Evolutionary conservation across 1,140 invertebrate species (phyloP).

Genomic region (Hypothenemus hampei): DNA sequence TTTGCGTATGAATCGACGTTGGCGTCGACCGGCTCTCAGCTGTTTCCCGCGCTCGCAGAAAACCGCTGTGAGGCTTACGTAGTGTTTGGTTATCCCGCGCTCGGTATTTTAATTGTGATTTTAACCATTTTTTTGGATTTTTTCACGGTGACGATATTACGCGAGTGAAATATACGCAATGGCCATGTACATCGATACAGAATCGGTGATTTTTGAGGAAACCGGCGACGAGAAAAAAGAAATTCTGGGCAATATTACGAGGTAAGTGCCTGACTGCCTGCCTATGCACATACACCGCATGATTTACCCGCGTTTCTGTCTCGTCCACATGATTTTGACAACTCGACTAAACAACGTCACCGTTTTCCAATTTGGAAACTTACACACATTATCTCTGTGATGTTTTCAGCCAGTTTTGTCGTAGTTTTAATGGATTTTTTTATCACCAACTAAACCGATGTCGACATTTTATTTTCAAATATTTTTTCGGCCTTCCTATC

Average conservation of each 20-base stretch:
- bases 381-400: no score
- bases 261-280: slow-evolving; percentile 33
- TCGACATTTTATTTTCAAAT: neutral
- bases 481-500: neutral
- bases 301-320: slow-evolving; percentile 30
- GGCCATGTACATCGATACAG: slow-evolving; percentile 38
- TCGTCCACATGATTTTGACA: slow-evolving; percentile 12
- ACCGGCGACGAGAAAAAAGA: slow-evolving; percentile 36
- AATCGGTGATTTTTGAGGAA: slow-evolving; percentile 34
- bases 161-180: slow-evolving; percentile 29
- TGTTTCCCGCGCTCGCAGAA: slow-evolving; percentile 63
- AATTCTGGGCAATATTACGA: slow-evolving; percentile 35
- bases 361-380: no score
- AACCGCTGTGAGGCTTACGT: slow-evolving; percentile 48
- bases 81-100: slow-evolving; percentile 43
- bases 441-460: neutral
- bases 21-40: slow-evolving; percentile 53
- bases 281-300: slow-evolving; percentile 35
- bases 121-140: slow-evolving; percentile 29
- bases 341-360: neutral
- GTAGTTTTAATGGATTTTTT: slow-evolving; percentile 1
- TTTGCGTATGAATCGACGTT: slow-evolving; percentile 49
- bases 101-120: slow-evolving; percentile 34
- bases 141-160: slow-evolving; percentile 17
- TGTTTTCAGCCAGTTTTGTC: neutral